Percentiles rank a stretch among this genome's conserved stretches.
Evolutionary conservation across 2,797 vertebrate species (phyloP).

Genomic region (Cossypha dichroa): DNA sequence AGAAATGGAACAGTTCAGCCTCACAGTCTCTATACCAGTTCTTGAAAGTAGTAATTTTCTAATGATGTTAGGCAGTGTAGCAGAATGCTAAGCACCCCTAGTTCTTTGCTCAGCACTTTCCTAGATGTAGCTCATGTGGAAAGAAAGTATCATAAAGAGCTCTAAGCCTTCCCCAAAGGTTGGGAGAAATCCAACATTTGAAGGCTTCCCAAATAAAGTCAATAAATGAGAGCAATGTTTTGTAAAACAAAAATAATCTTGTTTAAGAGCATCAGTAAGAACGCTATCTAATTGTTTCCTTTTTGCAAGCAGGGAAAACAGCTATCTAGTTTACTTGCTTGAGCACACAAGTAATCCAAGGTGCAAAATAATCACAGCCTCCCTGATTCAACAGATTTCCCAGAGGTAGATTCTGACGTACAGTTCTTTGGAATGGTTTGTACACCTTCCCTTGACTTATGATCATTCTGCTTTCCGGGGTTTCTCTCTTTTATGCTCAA

Average conservation of each 20-base stretch:
- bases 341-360: slow-evolving; percentile 23
- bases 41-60: neutral
- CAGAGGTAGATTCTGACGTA: neutral
- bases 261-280: slow-evolving; percentile 14
- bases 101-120: neutral
- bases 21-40: neutral
- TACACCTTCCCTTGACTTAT: neutral
- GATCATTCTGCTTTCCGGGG: neutral
- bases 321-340: slow-evolving; percentile 23
- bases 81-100: neutral
- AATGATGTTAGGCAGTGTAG: neutral
- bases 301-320: neutral
- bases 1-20: neutral
- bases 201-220: slow-evolving; percentile 4
- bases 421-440: neutral
- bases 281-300: neutral
- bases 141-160: neutral
- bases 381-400: slow-evolving; percentile 28
- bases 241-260: slow-evolving; percentile 37
- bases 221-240: slow-evolving; percentile 32
- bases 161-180: neutral
- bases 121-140: neutral
- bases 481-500: neutral
- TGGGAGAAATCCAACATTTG: slow-evolving; percentile 7
- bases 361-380: slow-evolving; percentile 6